A percentile compares a stretch with the other conserved stretches of the same genome.
Evolutionary conservation across 2,797 vertebrate species (phyloP).

Genomic region (Bryconaethiops microstoma): DNA sequence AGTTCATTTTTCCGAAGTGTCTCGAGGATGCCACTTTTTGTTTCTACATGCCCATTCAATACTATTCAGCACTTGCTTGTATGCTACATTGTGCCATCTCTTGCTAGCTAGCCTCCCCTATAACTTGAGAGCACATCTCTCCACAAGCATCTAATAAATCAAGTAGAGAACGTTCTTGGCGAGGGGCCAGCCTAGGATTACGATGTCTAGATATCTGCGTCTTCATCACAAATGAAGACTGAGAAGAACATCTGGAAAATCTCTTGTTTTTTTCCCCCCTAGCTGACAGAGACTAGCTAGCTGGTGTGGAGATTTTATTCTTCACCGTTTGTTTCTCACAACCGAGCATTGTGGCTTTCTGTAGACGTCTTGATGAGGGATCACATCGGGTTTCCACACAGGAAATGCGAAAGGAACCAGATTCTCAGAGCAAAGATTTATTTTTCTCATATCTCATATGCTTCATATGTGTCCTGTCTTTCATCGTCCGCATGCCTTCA

Average conservation of each 20-base stretch:
- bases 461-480: slow-evolving; percentile 27
- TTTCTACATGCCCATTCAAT: neutral
- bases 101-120: slow-evolving; percentile 19
- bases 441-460: neutral
- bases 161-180: slow-evolving; percentile 51
- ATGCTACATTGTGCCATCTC: slow-evolving; percentile 33
- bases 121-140: slow-evolving; percentile 42
- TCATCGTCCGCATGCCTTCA: slow-evolving; percentile 23
- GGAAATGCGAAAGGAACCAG: slow-evolving; percentile 27
- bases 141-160: slow-evolving; percentile 55
- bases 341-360: slow-evolving; percentile 19
- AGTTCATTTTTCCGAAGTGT: neutral
- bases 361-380: slow-evolving; percentile 8
- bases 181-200: slow-evolving; percentile 52
- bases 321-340: neutral
- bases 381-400: slow-evolving; percentile 13
- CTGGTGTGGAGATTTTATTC: slow-evolving; percentile 22
- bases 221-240: slow-evolving; percentile 56
- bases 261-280: slow-evolving; percentile 44
- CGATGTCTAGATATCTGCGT: slow-evolving; percentile 61
- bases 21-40: neutral
- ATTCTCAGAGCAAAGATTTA: slow-evolving; percentile 21
- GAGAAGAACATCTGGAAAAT: slow-evolving; percentile 52
- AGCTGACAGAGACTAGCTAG: slow-evolving; percentile 43
- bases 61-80: slow-evolving; percentile 18